Conservation (phyloP, 1,140 invertebrate genomes). For the Lepeophtheirus salmonis region DNA sequence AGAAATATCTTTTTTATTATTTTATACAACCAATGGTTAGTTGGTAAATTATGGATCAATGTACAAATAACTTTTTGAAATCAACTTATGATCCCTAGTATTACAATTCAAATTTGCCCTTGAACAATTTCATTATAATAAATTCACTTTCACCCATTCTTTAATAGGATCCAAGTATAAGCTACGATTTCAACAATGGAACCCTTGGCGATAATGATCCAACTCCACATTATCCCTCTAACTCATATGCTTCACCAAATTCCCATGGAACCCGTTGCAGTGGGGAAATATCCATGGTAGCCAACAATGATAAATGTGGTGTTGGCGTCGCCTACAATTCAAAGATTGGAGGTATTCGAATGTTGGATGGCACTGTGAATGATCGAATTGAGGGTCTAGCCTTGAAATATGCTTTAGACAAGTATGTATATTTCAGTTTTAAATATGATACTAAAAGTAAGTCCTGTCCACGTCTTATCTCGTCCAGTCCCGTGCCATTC, state of each 20-base stretch:
- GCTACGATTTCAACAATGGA: slow-evolving; percentile 60
- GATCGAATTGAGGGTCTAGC: slow-evolving; percentile 66
- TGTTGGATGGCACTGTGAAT: slow-evolving; percentile 75
- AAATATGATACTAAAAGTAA: no score
- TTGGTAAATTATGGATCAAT: no score
- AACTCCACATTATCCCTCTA: slow-evolving; percentile 39
- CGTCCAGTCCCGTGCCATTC: no score
- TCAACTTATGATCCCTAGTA: no score
- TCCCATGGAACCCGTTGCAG: slow-evolving; percentile 28
- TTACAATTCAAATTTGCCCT: no score
- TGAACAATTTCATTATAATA: no score
- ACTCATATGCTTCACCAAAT: slow-evolving; percentile 27
- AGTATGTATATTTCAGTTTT: slow-evolving; percentile 25
- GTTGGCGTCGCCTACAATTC: slow-evolving; percentile 27
- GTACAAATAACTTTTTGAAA: no score
- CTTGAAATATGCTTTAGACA: slow-evolving; percentile 40
- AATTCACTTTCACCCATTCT: no score
- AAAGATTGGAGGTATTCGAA: slow-evolving; percentile 45
- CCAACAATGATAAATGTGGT: slow-evolving; percentile 26
- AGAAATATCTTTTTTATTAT: no score
- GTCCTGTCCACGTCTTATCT: no score
- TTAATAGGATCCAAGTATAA: slow-evolving; percentile 54
- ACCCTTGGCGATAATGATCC: slow-evolving; percentile 41
- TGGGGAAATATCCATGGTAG: slow-evolving; percentile 25
- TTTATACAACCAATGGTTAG: no score